Evolutionary conservation across 2,113 vertebrate species (phyloP).

Genomic region (Nanorana parkeri): DNA sequence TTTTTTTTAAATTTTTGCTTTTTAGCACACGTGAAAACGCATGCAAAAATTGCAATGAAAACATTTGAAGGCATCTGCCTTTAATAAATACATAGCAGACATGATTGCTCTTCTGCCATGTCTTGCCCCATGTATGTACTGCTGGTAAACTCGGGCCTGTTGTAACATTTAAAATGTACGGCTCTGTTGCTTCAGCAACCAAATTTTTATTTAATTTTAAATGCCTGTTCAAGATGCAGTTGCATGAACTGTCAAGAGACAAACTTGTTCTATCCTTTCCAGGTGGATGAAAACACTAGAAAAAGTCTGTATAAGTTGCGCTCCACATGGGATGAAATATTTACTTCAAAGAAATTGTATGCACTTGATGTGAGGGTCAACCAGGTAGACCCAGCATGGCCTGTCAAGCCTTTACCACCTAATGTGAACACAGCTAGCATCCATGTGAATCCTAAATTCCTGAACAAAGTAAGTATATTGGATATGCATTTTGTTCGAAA

Average conservation of each 20-base stretch:
- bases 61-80: no score
- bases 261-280: conserved; percentile 87
- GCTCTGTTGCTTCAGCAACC: no score
- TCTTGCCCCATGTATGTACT: no score
- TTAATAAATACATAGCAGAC: no score
- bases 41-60: no score
- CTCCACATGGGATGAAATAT: conserved; percentile 98
- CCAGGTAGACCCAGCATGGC: conserved; percentile 95
- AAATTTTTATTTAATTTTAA: no score
- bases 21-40: no score
- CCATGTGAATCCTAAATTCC: conserved; percentile 98
- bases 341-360: conserved; percentile 95
- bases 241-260: conserved; percentile 72
- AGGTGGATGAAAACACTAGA: conserved; percentile 99
- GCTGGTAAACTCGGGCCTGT: no score
- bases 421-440: conserved; percentile 95
- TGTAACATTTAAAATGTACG: no score
- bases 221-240: neutral
- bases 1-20: no score
- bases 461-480: conserved; percentile 87
- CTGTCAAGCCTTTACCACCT: conserved; percentile 93
- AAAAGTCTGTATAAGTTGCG: conserved; percentile 99
- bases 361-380: conserved; percentile 94
- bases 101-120: no score
- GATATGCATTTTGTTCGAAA: no score